Evolutionary conservation across 2,797 vertebrate genomes (phyloP).

Genomic region (Alauda arvensis): DNA sequence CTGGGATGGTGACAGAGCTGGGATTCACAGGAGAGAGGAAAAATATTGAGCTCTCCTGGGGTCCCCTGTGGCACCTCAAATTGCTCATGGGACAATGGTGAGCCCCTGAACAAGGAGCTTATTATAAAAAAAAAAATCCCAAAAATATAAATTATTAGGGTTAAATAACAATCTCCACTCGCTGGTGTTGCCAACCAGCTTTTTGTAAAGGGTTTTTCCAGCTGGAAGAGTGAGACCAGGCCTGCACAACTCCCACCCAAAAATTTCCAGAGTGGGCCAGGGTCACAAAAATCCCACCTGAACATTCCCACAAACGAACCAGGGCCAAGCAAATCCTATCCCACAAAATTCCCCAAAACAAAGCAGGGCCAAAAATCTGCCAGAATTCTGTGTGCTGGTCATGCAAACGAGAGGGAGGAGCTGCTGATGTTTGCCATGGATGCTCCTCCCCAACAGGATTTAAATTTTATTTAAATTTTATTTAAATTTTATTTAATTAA

Average conservation of each 20-base stretch:
- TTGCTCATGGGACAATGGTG: neutral
- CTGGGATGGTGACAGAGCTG: neutral
- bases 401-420: neutral
- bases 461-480: neutral
- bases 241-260: neutral
- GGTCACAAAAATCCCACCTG: neutral
- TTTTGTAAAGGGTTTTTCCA: neutral
- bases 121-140: neutral
- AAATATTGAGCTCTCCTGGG: neutral
- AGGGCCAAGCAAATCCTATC: neutral
- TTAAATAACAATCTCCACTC: neutral
- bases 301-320: neutral
- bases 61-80: neutral
- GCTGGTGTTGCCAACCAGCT: too few species aligned
- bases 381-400: neutral
- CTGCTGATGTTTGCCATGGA: neutral
- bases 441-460: neutral
- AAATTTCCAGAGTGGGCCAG: neutral
- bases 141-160: neutral
- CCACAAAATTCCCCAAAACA: neutral
- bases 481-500: too few species aligned
- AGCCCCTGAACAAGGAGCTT: neutral
- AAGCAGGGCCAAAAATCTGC: neutral
- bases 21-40: neutral
- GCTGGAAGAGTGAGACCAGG: neutral